phyloP scores from a whole-genome alignment of 1,140 invertebrate species.

The Lycorma delicatula region DNA sequence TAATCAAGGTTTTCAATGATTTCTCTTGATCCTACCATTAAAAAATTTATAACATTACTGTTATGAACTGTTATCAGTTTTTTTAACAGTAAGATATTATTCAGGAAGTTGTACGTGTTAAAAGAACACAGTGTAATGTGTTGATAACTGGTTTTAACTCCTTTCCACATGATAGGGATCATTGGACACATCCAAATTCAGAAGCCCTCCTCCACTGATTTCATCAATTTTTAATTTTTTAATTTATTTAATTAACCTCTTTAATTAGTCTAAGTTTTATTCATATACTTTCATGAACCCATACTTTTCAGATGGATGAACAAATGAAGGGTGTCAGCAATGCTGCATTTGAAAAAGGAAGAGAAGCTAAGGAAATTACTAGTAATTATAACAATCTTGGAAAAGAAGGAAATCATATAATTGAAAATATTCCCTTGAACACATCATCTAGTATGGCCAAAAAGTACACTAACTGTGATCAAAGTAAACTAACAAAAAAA shows the following conservation, averaged over 20 bases:
- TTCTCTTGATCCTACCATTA: too few relatives aligned
- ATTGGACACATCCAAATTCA: too few relatives aligned
- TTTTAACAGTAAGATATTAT: too few relatives aligned
- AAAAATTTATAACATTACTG: too few relatives aligned
- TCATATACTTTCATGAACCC: not conserved
- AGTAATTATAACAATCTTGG: not conserved
- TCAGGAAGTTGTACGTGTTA: too few relatives aligned
- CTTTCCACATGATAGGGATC: too few relatives aligned
- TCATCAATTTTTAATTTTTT: not conserved
- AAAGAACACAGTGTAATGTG: too few relatives aligned
- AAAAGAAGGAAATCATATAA: constrained; percentile 2
- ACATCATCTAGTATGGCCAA: not conserved
- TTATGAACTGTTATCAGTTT: too few relatives aligned
- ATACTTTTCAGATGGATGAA: not conserved
- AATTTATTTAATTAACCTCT: not conserved
- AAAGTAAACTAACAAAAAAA: constrained; percentile 7
- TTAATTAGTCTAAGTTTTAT: not conserved
- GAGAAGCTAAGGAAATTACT: constrained; percentile 9
- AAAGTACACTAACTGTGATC: not conserved
- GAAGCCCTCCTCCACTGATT: not conserved
- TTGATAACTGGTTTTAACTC: too few relatives aligned
- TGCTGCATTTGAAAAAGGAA: constrained; percentile 2
- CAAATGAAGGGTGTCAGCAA: not conserved
- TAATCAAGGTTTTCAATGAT: too few relatives aligned
- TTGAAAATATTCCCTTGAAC: constrained; percentile 8